phyloP scores from a whole-genome alignment of 2,797 vertebrate genomes.

The Pseudochaenichthys georgianus region DNA sequence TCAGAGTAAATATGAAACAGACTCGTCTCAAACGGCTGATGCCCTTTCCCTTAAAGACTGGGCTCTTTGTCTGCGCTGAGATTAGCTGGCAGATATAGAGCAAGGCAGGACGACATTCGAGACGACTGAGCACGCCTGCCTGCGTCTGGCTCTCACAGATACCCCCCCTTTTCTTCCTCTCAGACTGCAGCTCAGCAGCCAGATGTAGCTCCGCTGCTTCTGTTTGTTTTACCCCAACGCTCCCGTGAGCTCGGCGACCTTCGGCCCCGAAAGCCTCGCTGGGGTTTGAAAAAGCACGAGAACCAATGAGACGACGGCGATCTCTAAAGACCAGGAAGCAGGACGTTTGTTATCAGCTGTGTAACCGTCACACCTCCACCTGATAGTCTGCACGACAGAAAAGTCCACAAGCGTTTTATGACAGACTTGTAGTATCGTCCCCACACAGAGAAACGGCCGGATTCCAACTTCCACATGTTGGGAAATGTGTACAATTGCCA shows the following conservation, averaged over 20 bases:
- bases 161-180: background rate
- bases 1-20: conserved; percentile 39
- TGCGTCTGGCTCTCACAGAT: conserved; percentile 48
- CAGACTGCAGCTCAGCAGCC: conserved; percentile 10
- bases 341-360: background rate
- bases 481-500: no score
- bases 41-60: conserved; percentile 79
- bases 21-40: conserved; percentile 55
- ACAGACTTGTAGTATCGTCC: no score
- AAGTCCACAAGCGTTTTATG: no score
- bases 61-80: conserved; percentile 78
- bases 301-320: conserved; percentile 42
- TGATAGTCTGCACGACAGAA: background rate
- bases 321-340: conserved; percentile 22
- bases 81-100: conserved; percentile 71
- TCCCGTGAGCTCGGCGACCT: conserved; percentile 48
- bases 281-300: conserved; percentile 21
- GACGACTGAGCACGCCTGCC: conserved; percentile 66
- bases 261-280: conserved; percentile 3
- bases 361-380: background rate
- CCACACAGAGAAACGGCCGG: no score
- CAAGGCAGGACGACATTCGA: conserved; percentile 77
- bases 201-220: conserved; percentile 15
- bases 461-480: no score
- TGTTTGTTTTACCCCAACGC: conserved; percentile 47